These are phyloP conservation scores for Brachycybe producta DNA, from an alignment of 2,888 invertebrate genomes.

Conservation along the genomic window DNA sequence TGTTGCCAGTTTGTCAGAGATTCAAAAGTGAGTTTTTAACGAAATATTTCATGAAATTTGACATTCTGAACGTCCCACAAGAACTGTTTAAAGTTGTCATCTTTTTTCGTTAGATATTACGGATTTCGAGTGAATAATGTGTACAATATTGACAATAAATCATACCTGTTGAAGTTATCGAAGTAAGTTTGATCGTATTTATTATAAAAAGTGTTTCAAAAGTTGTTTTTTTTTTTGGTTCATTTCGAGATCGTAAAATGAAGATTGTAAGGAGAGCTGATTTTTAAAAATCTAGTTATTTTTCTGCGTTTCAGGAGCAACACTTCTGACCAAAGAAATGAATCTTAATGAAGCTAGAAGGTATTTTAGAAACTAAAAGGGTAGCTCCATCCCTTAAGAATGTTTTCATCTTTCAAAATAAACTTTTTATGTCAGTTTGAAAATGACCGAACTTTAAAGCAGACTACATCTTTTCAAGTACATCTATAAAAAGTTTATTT, in stretches of 20 bases:
- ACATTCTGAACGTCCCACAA: background rate
- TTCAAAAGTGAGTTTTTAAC: slow-evolving; percentile 51
- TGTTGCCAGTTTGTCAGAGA: slow-evolving; percentile 70
- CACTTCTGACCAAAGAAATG: no score
- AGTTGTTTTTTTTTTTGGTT: background rate
- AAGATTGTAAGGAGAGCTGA: background rate
- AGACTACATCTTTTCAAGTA: no score
- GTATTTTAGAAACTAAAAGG: no score
- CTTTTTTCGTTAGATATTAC: slow-evolving; percentile 49
- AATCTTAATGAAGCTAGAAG: no score
- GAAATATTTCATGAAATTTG: slow-evolving; percentile 18
- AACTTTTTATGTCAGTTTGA: no score
- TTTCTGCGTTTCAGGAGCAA: no score
- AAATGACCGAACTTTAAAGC: no score
- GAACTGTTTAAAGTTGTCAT: slow-evolving; percentile 15
- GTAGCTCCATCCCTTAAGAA: no score
- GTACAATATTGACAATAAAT: slow-evolving; percentile 93
- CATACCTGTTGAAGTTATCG: slow-evolving; percentile 67
- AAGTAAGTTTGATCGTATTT: slow-evolving; percentile 31
- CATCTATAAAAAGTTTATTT: no score
- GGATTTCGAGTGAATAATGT: slow-evolving; percentile 93
- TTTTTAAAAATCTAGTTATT: no score
- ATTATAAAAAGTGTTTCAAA: background rate
- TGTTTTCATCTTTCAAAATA: no score
- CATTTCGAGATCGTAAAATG: background rate